Evolutionary conservation across 2,113 vertebrate genomes (phyloP).

Genomic region (Castor canadensis): DNA sequence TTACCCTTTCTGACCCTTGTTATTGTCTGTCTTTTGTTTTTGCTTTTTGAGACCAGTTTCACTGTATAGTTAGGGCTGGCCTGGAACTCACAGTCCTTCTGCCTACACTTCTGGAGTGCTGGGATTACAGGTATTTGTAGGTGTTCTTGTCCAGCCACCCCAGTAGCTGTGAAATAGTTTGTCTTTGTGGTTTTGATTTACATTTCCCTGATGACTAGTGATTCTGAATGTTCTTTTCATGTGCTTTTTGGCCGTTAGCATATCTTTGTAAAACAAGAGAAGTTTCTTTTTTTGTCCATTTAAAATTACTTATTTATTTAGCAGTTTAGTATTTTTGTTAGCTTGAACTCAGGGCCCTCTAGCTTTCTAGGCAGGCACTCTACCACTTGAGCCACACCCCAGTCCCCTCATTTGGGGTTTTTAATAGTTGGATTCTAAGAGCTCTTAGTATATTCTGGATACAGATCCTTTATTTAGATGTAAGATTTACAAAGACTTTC

Average conservation of each 20-base stretch:
- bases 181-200: slow-evolving; percentile 9
- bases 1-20: neutral
- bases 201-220: neutral
- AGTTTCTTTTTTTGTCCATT: neutral
- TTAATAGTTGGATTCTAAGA: neutral
- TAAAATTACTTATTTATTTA: no score
- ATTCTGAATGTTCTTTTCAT: slow-evolving; percentile 6
- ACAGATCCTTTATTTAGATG: neutral
- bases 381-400: no score
- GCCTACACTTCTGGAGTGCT: no score
- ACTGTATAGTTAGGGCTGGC: no score
- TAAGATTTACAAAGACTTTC: slow-evolving; percentile 38
- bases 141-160: slow-evolving; percentile 8
- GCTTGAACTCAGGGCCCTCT: no score
- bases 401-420: neutral
- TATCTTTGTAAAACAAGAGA: neutral
- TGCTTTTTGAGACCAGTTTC: no score
- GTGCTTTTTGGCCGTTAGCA: neutral
- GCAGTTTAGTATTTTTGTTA: no score
- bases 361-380: no score
- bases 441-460: neutral
- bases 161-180: neutral
- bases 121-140: no score
- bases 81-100: no score
- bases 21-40: neutral